These are phyloP conservation scores for Eulemur mongoz DNA, from an alignment of 2,797 vertebrate species.

Conservation along the genomic window DNA sequence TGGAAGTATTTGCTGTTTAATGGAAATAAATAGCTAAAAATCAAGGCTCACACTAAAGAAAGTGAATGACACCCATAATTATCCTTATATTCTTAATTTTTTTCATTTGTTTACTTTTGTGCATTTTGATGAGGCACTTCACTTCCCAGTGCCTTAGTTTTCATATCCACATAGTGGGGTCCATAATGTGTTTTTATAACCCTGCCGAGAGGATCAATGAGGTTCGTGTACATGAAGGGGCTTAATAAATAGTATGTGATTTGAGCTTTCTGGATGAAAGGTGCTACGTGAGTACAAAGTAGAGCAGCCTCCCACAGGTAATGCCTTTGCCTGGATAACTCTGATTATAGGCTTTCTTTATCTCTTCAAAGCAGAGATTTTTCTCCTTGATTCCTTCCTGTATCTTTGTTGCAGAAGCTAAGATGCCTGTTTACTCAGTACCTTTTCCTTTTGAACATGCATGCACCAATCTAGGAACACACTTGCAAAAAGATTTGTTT, in stretches of 20 bases:
- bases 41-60: background rate
- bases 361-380: conserved; percentile 81
- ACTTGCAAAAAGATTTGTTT: conserved; percentile 61
- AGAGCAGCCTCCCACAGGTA: conserved; percentile 77
- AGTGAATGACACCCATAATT: conserved; percentile 52
- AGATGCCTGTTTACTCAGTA: conserved; percentile 64
- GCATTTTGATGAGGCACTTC: conserved; percentile 68
- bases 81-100: conserved; percentile 58
- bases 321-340: conserved; percentile 75
- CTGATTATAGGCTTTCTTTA: conserved; percentile 79
- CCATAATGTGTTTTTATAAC: conserved; percentile 69
- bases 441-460: conserved; percentile 54
- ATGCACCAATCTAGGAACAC: conserved; percentile 52
- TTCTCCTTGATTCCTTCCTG: conserved; percentile 73
- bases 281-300: conserved; percentile 75
- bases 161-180: conserved; percentile 64
- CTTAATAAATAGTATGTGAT: conserved; percentile 78
- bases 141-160: conserved; percentile 56
- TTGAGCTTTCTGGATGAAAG: conserved; percentile 75
- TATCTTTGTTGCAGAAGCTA: conserved; percentile 54
- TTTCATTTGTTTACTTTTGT: conserved; percentile 62
- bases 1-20: conserved; percentile 45
- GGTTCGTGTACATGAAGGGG: conserved; percentile 71
- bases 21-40: conserved; percentile 58
- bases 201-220: conserved; percentile 73